Evolutionary conservation across 1,140 invertebrate species (phyloP).

Genomic region (Atta colombica): DNA sequence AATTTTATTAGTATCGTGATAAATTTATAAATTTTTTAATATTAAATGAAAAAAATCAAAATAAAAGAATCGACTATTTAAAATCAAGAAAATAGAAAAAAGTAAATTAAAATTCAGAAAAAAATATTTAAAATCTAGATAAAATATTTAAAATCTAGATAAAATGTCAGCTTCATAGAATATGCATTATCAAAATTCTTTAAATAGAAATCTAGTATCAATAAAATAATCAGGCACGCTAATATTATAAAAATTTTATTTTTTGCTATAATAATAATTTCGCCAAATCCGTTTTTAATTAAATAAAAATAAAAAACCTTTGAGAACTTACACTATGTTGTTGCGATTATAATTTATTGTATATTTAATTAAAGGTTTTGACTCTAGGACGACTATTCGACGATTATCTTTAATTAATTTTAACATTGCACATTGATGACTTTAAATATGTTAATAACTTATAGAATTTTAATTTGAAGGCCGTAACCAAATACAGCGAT

Average conservation of each 20-base stretch:
- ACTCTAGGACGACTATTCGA: too few species aligned
- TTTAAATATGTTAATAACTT: neutral
- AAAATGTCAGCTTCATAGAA: neutral
- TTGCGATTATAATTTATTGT: too few species aligned
- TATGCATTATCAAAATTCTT: neutral
- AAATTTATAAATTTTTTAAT: neutral
- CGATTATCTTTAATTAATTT: neutral
- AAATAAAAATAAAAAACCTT: too few species aligned
- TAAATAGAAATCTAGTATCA: neutral
- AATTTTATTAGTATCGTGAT: neutral
- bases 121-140: neutral
- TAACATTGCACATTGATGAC: neutral
- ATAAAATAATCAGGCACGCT: neutral
- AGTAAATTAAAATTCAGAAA: too few species aligned
- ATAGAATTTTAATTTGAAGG: neutral
- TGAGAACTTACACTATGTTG: too few species aligned
- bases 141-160: neutral
- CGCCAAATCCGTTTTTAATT: neutral
- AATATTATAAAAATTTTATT: slow-evolving; percentile 1
- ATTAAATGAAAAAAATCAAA: neutral
- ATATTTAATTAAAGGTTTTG: too few species aligned
- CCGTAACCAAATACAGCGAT: neutral
- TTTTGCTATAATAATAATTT: neutral
- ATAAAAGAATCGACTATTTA: too few species aligned
- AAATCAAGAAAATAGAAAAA: neutral